Conservation (phyloP, 2,888 invertebrate species). For the Bembecia ichneumoniformis region DNA sequence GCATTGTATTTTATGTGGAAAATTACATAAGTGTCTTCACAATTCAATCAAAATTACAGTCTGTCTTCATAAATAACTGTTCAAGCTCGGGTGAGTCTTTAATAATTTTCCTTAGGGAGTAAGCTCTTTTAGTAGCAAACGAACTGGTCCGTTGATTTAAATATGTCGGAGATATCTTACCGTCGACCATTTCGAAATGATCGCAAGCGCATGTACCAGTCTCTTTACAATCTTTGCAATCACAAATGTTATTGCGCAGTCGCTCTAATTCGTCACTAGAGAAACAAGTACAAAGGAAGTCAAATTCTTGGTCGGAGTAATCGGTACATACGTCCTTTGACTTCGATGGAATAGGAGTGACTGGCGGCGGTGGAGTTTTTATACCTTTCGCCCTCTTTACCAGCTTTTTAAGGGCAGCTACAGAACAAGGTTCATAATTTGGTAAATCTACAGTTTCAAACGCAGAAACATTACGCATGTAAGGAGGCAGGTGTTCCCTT, state of each 20-base stretch:
- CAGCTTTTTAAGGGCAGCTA: conserved; percentile 28
- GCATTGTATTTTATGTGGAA: too few relatives aligned
- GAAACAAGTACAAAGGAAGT: conserved; percentile 42
- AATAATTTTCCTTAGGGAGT: conserved; percentile 31
- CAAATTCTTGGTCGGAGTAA: conserved; percentile 37
- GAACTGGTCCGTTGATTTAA: conserved; percentile 17
- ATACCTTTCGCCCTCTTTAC: conserved; percentile 30
- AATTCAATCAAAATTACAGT: conserved; percentile 18
- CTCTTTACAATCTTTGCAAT: conserved; percentile 1
- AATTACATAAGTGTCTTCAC: too few relatives aligned
- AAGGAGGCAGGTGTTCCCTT: conserved; percentile 43
- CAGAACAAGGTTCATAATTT: conserved; percentile 40
- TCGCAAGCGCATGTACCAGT: conserved; percentile 4
- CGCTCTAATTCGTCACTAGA: conserved; percentile 34
- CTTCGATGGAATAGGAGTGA: conserved; percentile 17
- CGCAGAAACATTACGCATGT: conserved; percentile 43
- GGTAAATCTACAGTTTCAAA: conserved; percentile 35
- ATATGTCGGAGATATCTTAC: conserved; percentile 20
- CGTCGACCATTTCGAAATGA: conserved; percentile 20
- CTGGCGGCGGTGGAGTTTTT: conserved; percentile 12
- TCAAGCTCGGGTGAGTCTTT: conserved; percentile 30
- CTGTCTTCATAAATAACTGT: conserved; percentile 39
- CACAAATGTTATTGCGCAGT: conserved; percentile 16
- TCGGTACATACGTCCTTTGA: conserved; percentile 36
- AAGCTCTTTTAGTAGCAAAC: conserved; percentile 34